Conservation (phyloP, 2,888 invertebrate genomes). For the Xylota segnis region DNA sequence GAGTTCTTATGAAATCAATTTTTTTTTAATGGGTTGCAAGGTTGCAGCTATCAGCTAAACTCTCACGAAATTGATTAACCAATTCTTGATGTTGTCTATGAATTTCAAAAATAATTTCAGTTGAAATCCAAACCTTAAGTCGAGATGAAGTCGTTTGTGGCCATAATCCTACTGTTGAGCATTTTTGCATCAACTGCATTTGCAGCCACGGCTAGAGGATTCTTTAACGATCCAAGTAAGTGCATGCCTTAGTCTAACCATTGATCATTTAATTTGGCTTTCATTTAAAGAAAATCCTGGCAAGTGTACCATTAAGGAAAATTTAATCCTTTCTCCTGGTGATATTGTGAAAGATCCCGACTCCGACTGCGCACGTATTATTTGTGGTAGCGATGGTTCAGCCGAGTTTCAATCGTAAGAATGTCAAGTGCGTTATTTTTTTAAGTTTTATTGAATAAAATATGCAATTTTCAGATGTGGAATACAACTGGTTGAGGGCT, state of each 20-base stretch:
- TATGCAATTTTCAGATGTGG: slow-evolving; percentile 76
- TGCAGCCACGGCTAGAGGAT: not conserved
- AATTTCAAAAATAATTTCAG: too few relatives aligned
- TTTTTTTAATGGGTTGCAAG: too few relatives aligned
- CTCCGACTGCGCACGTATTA: slow-evolving; percentile 72
- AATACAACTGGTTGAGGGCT: slow-evolving; percentile 46
- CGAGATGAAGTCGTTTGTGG: too few relatives aligned
- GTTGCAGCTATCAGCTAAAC: too few relatives aligned
- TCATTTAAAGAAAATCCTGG: slow-evolving; percentile 75
- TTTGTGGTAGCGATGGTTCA: slow-evolving; percentile 64
- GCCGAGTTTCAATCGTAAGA: slow-evolving; percentile 77
- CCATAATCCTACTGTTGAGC: not conserved
- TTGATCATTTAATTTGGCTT: not conserved
- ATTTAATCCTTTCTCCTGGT: slow-evolving; percentile 71
- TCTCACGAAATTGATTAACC: too few relatives aligned
- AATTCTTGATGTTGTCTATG: too few relatives aligned
- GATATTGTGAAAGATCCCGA: slow-evolving; percentile 62
- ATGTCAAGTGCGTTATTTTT: too few relatives aligned
- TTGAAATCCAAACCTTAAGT: too few relatives aligned
- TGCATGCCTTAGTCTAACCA: too few relatives aligned
- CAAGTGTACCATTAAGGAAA: slow-evolving; percentile 77
- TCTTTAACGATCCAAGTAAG: not conserved
- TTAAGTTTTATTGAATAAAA: not conserved
- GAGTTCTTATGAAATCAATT: too few relatives aligned
- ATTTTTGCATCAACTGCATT: not conserved